Evolutionary conservation across 2,888 invertebrate genomes (phyloP).

Genomic region (Gymnocheta viridis): DNA sequence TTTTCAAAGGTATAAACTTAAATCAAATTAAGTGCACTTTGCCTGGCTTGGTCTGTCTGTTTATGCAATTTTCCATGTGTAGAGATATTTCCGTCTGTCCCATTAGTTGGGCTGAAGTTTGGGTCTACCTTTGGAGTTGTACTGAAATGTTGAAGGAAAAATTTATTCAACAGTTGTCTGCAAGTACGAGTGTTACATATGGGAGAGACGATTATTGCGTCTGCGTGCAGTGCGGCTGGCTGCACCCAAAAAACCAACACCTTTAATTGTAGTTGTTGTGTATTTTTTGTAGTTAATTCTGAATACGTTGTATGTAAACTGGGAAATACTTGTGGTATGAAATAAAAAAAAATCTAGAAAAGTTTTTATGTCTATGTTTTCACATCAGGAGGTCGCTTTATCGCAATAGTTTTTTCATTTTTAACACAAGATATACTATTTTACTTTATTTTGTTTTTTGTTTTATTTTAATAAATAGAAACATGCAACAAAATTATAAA

Average conservation of each 20-base stretch:
- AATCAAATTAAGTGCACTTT: slow-evolving; percentile 59
- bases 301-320: slow-evolving; percentile 6
- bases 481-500: not conserved
- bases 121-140: not conserved
- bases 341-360: not conserved
- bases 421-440: slow-evolving; percentile 19
- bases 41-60: slow-evolving; percentile 9
- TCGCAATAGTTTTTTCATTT: slow-evolving; percentile 54
- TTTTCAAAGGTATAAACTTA: slow-evolving; percentile 36
- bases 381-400: slow-evolving; percentile 59
- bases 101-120: not conserved
- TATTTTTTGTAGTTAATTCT: slow-evolving; percentile 12
- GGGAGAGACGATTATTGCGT: slow-evolving; percentile 50
- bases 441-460: not conserved
- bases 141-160: not conserved
- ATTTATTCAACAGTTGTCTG: slow-evolving; percentile 11
- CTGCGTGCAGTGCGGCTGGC: slow-evolving; percentile 58
- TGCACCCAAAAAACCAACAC: slow-evolving; percentile 65
- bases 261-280: slow-evolving; percentile 34
- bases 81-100: not conserved
- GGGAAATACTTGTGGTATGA: not conserved
- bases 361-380: slow-evolving; percentile 48
- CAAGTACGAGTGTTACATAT: slow-evolving; percentile 12
- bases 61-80: not conserved
- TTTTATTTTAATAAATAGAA: not conserved